Evolutionary conservation across 2,888 invertebrate species (phyloP), one percentile per base, ranked within the genome.

Genomic region (Sesamia inferens): DNA sequence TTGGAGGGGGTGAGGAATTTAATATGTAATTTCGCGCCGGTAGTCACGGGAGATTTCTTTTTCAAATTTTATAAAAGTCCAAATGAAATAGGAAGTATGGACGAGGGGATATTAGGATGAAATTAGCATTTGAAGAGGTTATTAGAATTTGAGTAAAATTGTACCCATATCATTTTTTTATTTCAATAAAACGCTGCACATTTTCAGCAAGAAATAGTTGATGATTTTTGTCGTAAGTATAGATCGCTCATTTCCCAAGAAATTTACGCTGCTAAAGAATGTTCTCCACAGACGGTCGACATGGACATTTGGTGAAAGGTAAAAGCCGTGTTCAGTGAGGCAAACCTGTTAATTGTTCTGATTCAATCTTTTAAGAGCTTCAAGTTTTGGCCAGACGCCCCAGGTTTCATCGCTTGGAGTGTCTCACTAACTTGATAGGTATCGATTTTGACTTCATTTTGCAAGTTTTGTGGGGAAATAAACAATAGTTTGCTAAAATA

Each of bases 1-100:
- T 92, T 89, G 80, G 72, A 81, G 79, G 72, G 82, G 82, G 76
- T 71, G 75, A 83, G 81, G 88, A 90, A 90, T 92, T 92, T 90
- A 90, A 92, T 93, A 90, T 86, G 85, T 85, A 86, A 84, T 82
- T 83, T 74, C 71, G 71, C 59, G 54, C 73, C 69, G 68, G 77
- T 72, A 83, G 71, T 83, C 77, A 65, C 71, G 42, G 57, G 66
- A 69, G 79, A 69, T 76, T 88, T 84, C 74, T 77, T 80, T 81
- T 79, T 79, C 80, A 72, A 84, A 82, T 86, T 81, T 79, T 81
- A 69, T 74, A 70, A 79, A 84, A 74, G 39, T 77, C 59, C 47
- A 69, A 75, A 79, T 84, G 51, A 76, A 86, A 76, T 83, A 47
- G 78, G 66, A 64, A 74, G 68, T 66, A 67, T 57, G 65, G 51